These are phyloP conservation scores for Rugalucina vietnamica DNA, from an alignment of 2,888 invertebrate genomes.

Conservation along the genomic window DNA sequence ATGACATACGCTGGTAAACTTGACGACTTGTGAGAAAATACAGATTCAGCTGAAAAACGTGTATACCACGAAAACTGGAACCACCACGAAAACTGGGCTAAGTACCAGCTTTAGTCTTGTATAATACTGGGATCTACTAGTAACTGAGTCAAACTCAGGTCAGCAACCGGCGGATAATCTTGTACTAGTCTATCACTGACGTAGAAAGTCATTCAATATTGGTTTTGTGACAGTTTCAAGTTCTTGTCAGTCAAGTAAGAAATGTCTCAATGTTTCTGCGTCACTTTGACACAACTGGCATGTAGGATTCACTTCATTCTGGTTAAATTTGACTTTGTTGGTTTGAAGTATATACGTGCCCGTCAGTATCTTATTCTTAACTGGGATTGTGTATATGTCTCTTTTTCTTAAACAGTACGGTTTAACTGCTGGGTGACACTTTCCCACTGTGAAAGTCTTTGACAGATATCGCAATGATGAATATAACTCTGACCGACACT, in stretches of 20 bases:
- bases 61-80: too few species aligned
- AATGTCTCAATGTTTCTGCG: not conserved
- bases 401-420: not conserved
- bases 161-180: not conserved
- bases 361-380: not conserved
- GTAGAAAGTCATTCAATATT: not conserved
- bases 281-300: not conserved
- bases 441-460: not conserved
- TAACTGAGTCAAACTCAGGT: not conserved
- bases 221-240: not conserved
- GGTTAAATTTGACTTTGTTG: not conserved
- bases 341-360: not conserved
- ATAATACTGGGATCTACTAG: not conserved
- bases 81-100: too few species aligned
- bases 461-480: not conserved
- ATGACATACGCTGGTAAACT: too few species aligned
- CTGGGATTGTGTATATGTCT: not conserved
- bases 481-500: not conserved
- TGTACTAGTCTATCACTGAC: not conserved
- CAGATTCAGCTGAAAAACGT: too few species aligned
- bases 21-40: too few species aligned
- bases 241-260: not conserved
- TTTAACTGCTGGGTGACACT: not conserved
- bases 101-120: too few species aligned
- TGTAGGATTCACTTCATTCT: not conserved